Conservation (phyloP, 1,140 invertebrate species). For the Ctenoplectra terminalis region DNA sequence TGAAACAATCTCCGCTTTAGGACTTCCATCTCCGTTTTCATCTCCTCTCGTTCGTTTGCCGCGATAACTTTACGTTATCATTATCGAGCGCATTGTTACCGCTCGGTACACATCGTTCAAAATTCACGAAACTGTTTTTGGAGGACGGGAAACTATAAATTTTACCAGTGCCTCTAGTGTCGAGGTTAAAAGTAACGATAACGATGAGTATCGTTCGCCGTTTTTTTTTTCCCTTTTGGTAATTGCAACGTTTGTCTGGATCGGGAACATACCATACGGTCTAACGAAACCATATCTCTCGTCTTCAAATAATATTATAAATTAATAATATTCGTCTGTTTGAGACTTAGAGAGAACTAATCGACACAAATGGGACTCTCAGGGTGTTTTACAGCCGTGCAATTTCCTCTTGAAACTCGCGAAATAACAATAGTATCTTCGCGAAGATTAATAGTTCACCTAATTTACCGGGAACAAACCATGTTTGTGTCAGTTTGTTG, state of each 20-base stretch:
- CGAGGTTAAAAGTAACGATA: neutral
- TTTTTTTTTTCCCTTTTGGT: neutral
- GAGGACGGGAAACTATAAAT: conserved; percentile 19
- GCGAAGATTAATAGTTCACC: neutral
- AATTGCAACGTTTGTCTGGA: neutral
- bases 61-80: conserved; percentile 47
- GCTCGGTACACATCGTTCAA: neutral
- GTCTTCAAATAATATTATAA: too few species aligned
- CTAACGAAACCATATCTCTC: neutral
- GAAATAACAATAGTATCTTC: neutral
- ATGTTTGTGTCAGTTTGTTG: neutral
- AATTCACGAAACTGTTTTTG: conserved; percentile 17
- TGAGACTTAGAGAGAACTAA: too few species aligned
- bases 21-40: conserved; percentile 47
- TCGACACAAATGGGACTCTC: too few species aligned
- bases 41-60: neutral
- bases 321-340: too few species aligned
- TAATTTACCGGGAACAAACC: neutral
- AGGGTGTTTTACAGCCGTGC: too few species aligned
- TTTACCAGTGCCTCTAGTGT: neutral
- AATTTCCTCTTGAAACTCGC: too few species aligned
- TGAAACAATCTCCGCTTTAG: conserved; percentile 47
- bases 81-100: conserved; percentile 46
- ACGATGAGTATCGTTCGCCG: neutral
- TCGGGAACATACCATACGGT: neutral